These are phyloP conservation scores for Lepidurus couesii DNA, from an alignment of 1,140 invertebrate genomes.

Conservation along the genomic window DNA sequence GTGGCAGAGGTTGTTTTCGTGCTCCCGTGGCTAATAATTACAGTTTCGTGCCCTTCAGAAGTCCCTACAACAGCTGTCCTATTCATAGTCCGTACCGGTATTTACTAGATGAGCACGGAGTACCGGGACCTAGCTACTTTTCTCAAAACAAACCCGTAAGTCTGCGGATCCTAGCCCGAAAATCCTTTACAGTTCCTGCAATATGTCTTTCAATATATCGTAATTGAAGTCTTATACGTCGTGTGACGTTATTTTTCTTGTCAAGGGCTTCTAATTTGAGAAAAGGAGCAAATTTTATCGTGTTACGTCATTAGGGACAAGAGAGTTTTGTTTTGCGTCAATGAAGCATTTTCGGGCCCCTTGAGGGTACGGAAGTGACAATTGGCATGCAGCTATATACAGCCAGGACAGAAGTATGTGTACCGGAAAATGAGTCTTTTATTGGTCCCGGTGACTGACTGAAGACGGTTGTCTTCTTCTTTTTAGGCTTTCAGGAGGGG, in stretches of 20 bases:
- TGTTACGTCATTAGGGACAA: no score
- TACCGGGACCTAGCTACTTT: constrained; percentile 34
- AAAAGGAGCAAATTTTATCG: no score
- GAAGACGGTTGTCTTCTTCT: background rate
- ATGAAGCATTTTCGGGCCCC: background rate
- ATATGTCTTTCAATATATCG: background rate
- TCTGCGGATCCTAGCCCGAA: background rate
- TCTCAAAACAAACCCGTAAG: constrained; percentile 26
- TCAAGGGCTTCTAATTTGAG: no score
- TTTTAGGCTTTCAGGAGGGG: background rate
- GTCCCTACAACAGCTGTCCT: constrained; percentile 46
- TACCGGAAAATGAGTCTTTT: constrained; percentile 3
- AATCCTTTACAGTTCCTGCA: background rate
- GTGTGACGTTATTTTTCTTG: background rate
- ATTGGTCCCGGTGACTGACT: constrained; percentile 13
- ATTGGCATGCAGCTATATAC: background rate
- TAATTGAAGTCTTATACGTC: background rate
- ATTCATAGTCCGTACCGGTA: constrained; percentile 58
- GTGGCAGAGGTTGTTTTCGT: constrained; percentile 5
- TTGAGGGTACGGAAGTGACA: background rate
- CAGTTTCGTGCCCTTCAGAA: constrained; percentile 17
- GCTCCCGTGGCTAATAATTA: constrained; percentile 28
- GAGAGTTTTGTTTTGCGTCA: background rate
- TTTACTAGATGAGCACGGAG: constrained; percentile 33
- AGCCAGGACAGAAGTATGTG: background rate